Base-by-base conservation (phyloP, 1,140 invertebrate genomes). In the Diorhabda sublineata region DNA sequence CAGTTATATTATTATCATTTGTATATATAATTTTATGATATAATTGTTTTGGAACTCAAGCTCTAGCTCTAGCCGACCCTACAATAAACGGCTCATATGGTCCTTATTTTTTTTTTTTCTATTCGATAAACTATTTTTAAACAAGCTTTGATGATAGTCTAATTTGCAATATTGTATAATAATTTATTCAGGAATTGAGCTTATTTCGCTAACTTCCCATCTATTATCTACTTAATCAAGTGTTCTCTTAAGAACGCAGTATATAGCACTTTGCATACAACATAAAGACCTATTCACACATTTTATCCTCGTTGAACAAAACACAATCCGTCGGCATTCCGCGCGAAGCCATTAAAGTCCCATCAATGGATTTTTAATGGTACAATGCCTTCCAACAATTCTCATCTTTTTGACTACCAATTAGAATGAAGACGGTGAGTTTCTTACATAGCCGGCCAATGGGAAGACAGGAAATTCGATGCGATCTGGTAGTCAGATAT, bases 341-440 rank as follows among this genome's bases (percentile, higher is more conserved):
- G n/a, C 47, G 47, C 47, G 47, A n/a, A 52, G 47, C 47, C 47
- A 52, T 52, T 52, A 52, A 52, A 52, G 47, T 52, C 47, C 47
- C 47, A 52, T 52, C 47, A 52, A 52, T 52, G 47, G 47, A n/a
- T n/a, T n/a, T n/a, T 52, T 52, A 52, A 52, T 52, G 47, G 47
- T 52, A 52, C 47, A 52, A 52, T 52, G 47, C 47, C 47, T 52
- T 52, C 47, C 47, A n/a, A 52, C 47, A 52, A 52, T 52, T 52
- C 47, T n/a, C 47, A 52, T 52, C 47, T 52, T 52, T 52, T n/a
- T 52, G 47, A 2, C 47, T 52, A 52, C 47, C 47, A 52, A 52
- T 52, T 52, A 52, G 47, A 52, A 52, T 52, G 47, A 6, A n/a
- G n/a, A 52, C 47, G 47, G 47, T 52, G 3, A 2, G n/a, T 52